Percentiles rank a stretch among this genome's conserved stretches.
These are phyloP conservation scores for Lepilemur ruficaudatus DNA, from an alignment of 2,797 vertebrate genomes.

Conservation along the genomic window DNA sequence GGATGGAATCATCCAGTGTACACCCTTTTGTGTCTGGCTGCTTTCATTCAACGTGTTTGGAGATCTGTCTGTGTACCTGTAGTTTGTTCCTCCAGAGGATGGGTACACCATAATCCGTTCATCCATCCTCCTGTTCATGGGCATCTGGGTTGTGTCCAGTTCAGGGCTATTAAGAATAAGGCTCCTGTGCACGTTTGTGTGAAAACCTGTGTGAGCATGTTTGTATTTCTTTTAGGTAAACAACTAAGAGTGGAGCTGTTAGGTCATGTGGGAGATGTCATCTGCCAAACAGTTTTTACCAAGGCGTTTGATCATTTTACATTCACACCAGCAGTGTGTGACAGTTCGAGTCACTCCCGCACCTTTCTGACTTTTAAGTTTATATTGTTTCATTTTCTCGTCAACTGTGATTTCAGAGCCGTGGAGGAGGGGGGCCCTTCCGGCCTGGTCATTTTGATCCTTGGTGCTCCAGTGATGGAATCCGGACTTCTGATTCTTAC, in stretches of 20 bases:
- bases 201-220: background rate
- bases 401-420: background rate
- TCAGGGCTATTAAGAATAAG: background rate
- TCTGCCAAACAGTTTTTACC: background rate
- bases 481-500: background rate
- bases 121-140: background rate
- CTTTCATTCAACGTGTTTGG: background rate
- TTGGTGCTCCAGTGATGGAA: background rate
- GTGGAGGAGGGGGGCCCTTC: background rate
- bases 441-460: background rate
- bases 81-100: background rate
- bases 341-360: background rate
- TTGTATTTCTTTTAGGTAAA: conserved; percentile 15
- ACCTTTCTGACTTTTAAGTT: background rate
- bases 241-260: background rate
- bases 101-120: background rate
- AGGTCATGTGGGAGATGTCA: background rate
- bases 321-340: background rate
- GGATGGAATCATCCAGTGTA: background rate
- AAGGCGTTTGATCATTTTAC: background rate
- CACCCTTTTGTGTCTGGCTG: background rate
- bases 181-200: background rate
- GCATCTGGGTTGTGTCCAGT: background rate
- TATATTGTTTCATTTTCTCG: background rate
- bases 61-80: background rate